A percentile compares a stretch with the other conserved stretches of the same genome.
phyloP scores from a whole-genome alignment of 2,797 vertebrate species.

The Lagodon rhomboides region DNA sequence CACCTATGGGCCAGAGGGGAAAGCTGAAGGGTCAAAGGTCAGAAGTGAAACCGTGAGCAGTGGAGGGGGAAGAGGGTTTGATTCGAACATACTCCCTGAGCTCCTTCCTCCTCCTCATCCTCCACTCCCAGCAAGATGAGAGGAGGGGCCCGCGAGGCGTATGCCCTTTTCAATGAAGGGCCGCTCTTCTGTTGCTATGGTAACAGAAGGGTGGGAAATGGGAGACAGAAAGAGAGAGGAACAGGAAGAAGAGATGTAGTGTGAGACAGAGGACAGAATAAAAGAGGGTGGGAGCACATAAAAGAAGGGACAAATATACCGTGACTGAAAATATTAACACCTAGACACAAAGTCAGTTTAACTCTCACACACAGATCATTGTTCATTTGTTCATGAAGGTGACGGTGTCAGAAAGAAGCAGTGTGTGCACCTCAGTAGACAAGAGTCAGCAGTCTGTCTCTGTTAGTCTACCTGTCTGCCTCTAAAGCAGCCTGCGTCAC shows the following conservation, averaged over 20 bases:
- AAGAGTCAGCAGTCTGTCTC: slow-evolving; percentile 50
- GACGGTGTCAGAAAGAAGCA: background rate
- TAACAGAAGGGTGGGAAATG: slow-evolving; percentile 52
- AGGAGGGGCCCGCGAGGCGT: slow-evolving; percentile 81
- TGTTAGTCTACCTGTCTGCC: slow-evolving; percentile 34
- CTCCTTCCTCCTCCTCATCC: slow-evolving; percentile 84
- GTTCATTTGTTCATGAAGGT: background rate
- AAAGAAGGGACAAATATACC: background rate
- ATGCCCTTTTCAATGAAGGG: slow-evolving; percentile 76
- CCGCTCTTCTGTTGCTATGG: slow-evolving; percentile 84
- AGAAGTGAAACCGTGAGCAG: slow-evolving; percentile 61
- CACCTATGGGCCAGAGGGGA: slow-evolving; percentile 44
- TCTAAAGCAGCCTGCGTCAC: slow-evolving; percentile 14
- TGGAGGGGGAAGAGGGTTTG: slow-evolving; percentile 28
- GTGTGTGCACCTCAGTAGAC: slow-evolving; percentile 1
- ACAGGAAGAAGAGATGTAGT: slow-evolving; percentile 25
- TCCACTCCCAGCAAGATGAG: slow-evolving; percentile 84
- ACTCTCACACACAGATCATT: background rate
- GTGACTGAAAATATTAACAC: background rate
- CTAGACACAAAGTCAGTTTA: background rate
- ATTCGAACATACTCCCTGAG: slow-evolving; percentile 87
- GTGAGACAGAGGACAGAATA: slow-evolving; percentile 33
- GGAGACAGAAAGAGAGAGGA: slow-evolving; percentile 26
- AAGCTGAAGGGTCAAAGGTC: slow-evolving; percentile 61
- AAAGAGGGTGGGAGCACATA: slow-evolving; percentile 6